A percentile compares a stretch with the other conserved stretches of the same genome.
These are phyloP conservation scores for Gymnocypris eckloni DNA, from an alignment of 2,797 vertebrate genomes.

Conservation along the genomic window DNA sequence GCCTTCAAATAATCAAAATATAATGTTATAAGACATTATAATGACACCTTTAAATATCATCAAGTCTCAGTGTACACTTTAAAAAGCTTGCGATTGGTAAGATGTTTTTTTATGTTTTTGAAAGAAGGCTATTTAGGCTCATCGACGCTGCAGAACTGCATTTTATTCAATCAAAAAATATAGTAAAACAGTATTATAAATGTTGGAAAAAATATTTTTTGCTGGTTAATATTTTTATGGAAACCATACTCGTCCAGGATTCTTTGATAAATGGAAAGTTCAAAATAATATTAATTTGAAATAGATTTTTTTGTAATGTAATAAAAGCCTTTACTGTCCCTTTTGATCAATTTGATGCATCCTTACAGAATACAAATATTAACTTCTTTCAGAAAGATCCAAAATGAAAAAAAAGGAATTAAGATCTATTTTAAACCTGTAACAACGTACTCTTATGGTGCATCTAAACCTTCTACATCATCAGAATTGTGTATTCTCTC, in stretches of 20 bases:
- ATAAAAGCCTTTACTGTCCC: neutral
- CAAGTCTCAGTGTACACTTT: neutral
- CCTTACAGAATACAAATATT: neutral
- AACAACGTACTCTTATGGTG: neutral
- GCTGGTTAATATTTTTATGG: neutral
- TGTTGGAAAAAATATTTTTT: neutral
- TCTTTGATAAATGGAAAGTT: neutral
- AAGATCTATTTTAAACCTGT: neutral
- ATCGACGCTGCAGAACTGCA: neutral
- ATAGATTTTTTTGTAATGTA: neutral
- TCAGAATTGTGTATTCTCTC: neutral
- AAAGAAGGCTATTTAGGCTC: neutral
- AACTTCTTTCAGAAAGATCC: neutral
- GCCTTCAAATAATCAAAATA: constrained; percentile 5
- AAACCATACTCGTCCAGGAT: neutral
- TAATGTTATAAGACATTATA: neutral
- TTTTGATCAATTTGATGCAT: neutral
- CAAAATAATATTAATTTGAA: neutral
- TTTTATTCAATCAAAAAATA: neutral
- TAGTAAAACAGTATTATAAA: neutral
- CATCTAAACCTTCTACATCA: neutral
- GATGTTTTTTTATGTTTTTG: neutral
- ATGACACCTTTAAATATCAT: neutral
- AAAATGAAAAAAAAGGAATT: too few relatives aligned
- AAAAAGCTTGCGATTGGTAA: neutral